phyloP scores from a whole-genome alignment of 2,797 vertebrate species.

The Percopsis omiscomaycus region DNA sequence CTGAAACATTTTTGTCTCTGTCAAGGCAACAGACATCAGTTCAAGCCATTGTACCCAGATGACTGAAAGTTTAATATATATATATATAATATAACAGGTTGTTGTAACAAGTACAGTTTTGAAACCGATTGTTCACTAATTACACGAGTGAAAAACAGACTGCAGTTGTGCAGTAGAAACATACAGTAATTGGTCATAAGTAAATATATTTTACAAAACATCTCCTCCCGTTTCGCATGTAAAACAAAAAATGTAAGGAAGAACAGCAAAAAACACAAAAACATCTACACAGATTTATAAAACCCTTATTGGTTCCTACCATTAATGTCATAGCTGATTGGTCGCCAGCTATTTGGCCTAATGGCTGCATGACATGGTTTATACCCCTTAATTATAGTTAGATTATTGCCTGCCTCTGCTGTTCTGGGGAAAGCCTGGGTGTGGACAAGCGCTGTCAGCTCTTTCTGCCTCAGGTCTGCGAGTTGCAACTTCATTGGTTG shows the following conservation, averaged over 20 bases:
- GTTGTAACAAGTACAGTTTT: no score
- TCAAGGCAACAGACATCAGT: no score
- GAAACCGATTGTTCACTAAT: no score
- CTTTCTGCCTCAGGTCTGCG: constrained; percentile 71
- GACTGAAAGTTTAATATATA: no score
- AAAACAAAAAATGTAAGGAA: constrained; percentile 9
- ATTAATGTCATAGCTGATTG: constrained; percentile 81
- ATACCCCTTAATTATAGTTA: constrained; percentile 84
- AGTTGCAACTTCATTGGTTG: constrained; percentile 70
- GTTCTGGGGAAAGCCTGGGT: constrained; percentile 72
- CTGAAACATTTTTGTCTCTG: no score
- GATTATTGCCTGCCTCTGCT: constrained; percentile 78
- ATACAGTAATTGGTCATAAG: no score
- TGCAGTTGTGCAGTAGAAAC: no score
- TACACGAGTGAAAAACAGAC: no score
- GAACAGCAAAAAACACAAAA: constrained; percentile 35
- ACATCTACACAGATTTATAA: constrained; percentile 62
- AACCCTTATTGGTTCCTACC: constrained; percentile 56
- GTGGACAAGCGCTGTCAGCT: constrained; percentile 71
- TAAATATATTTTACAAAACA: no score
- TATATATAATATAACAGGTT: no score
- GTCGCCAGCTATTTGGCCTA: constrained; percentile 76
- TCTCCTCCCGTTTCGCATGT: constrained; percentile 6
- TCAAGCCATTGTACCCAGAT: no score
- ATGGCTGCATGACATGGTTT: constrained; percentile 78